phyloP scores from a whole-genome alignment of 1,140 invertebrate species.

The Ceratosolen solmsi region DNA sequence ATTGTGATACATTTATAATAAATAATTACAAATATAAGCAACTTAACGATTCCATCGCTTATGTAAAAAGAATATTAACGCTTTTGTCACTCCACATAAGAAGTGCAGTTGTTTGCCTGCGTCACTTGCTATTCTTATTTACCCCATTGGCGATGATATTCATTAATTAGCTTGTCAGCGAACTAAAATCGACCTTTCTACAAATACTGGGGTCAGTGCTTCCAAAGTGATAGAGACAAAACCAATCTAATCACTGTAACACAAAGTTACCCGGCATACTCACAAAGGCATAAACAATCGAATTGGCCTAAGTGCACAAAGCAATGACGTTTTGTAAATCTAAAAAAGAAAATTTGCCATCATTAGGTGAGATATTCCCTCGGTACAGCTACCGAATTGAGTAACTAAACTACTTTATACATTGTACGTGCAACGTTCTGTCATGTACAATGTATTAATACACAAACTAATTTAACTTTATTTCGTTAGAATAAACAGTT shows the following conservation, averaged over 20 bases:
- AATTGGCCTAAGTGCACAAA: background rate
- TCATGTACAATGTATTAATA: background rate
- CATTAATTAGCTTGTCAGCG: background rate
- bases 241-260: background rate
- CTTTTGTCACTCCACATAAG: background rate
- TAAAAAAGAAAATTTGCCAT: background rate
- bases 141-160: background rate
- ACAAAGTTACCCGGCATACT: background rate
- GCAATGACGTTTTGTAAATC: background rate
- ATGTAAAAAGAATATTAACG: no score
- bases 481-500: background rate
- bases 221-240: background rate
- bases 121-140: background rate
- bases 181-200: background rate
- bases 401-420: background rate
- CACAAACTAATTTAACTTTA: constrained; percentile 15
- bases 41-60: no score
- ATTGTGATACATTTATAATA: no score
- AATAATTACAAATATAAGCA: no score
- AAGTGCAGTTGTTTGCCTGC: background rate
- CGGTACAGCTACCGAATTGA: background rate
- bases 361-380: background rate
- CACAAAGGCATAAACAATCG: background rate
- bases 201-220: background rate
- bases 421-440: background rate